Evolutionary conservation across 2,888 invertebrate genomes (phyloP).

Genomic region (Mimachlamys varia): DNA sequence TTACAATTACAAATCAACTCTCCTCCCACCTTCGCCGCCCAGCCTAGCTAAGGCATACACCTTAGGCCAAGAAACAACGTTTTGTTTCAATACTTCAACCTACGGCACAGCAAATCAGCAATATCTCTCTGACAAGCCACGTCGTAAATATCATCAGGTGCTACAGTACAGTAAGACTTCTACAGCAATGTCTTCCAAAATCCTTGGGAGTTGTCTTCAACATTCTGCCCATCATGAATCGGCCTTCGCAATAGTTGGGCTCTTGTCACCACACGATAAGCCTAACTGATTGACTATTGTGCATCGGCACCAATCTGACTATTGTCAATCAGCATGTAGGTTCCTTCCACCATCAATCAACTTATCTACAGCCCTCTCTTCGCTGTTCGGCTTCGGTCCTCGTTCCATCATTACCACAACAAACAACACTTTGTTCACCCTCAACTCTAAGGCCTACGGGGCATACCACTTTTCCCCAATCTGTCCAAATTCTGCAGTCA

Average conservation of each 20-base stretch:
- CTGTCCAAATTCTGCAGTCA: conserved; percentile 27
- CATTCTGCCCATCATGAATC: conserved; percentile 7
- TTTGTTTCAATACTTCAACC: conserved; percentile 17
- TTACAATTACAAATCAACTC: conserved; percentile 43
- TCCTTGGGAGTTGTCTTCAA: conserved; percentile 18
- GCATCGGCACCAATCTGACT: background rate
- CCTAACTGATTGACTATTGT: conserved; percentile 28
- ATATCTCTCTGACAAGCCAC: conserved; percentile 31
- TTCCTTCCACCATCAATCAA: conserved; percentile 36
- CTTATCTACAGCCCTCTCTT: conserved; percentile 34
- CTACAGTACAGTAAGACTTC: conserved; percentile 32
- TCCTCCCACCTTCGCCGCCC: conserved; percentile 42
- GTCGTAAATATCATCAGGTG: conserved; percentile 33
- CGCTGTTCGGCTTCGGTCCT: conserved; percentile 32
- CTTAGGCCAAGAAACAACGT: conserved; percentile 31
- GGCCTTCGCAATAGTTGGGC: background rate
- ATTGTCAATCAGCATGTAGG: conserved; percentile 13
- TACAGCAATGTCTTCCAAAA: conserved; percentile 24
- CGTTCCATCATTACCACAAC: conserved; percentile 36
- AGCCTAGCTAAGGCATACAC: conserved; percentile 20
- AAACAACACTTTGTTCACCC: conserved; percentile 14
- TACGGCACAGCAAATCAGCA: conserved; percentile 23
- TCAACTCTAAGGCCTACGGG: conserved; percentile 15
- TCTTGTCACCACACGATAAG: background rate
- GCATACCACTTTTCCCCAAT: conserved; percentile 26